These are phyloP conservation scores for Metallyticus violacea DNA, from an alignment of 2,888 invertebrate genomes.

Conservation along the genomic window DNA sequence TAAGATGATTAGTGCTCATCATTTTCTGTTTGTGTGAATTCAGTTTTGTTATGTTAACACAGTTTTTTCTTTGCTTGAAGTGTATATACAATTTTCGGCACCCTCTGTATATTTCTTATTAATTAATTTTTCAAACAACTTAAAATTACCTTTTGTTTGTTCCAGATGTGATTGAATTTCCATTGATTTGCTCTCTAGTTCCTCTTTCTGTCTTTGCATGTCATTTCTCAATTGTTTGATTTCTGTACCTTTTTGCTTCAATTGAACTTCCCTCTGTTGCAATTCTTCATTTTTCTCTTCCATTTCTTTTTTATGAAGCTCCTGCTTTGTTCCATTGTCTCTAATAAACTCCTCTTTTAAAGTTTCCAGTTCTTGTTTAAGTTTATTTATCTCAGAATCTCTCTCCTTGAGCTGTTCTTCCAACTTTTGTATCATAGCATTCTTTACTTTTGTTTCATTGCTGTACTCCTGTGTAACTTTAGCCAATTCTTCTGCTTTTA, in stretches of 20 bases:
- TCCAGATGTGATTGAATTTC: conserved; percentile 18
- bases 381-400: conserved; percentile 38
- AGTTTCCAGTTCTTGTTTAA: conserved; percentile 25
- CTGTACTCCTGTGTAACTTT: conserved; percentile 42
- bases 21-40: too few relatives aligned
- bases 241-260: conserved; percentile 30
- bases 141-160: conserved; percentile 18
- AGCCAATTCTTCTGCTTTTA: conserved; percentile 47
- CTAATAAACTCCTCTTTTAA: conserved; percentile 29
- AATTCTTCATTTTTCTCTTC: conserved; percentile 32
- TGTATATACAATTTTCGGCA: too few relatives aligned
- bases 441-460: conserved; percentile 38
- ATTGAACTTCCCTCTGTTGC: conserved; percentile 25
- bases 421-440: conserved; percentile 38
- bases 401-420: conserved; percentile 33
- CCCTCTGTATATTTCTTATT: too few relatives aligned
- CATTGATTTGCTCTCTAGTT: conserved; percentile 22
- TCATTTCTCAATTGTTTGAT: conserved; percentile 27
- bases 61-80: too few relatives aligned
- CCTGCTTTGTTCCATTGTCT: conserved; percentile 29
- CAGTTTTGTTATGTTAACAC: too few relatives aligned
- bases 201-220: conserved; percentile 28
- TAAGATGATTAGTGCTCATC: too few relatives aligned
- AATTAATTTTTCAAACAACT: too few relatives aligned
- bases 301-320: conserved; percentile 27